Evolutionary conservation across 2,888 invertebrate genomes (phyloP), one percentile per base, ranked within the genome.

Genomic region (Merodon equestris): DNA sequence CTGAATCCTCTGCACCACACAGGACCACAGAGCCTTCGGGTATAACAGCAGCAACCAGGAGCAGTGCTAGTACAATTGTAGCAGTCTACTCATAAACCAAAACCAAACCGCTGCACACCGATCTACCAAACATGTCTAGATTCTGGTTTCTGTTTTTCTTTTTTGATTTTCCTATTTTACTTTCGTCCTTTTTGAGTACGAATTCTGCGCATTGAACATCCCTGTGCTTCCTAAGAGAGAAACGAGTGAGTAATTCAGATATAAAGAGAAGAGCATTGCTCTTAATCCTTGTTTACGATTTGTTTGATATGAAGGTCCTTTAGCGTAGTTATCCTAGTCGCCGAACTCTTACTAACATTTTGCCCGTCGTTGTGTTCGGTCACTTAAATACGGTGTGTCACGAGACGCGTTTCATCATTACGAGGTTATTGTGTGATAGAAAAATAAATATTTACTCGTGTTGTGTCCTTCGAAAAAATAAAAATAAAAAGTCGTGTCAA

Each of bases 331-430:
- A n/a, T 76, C 79, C 79, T 79, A 74, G 63, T 56, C 9, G 14
- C 17, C n/a, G n/a, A 27, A 64, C 68, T 70, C 77, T 79, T 74
- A 79, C 79, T 79, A 54, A 79, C 51, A 74, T 70, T 79, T 60
- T 70, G 74, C 64, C 64, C 57, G 74, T 79, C 68, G 68, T 56
- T 40, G 54, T 45, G 68, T 68, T 64, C 74, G 79, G 79, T 74
- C 74, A 40, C n/a, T 40, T 40, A 3, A 5, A 10, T 7, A 4
- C 27, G 27, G 27, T 27, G 27, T 27, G 27, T 27, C 27, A 63
- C 58, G 58, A 44, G 53, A 57, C 63, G 67, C 67, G 74, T 74
- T 15, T 42, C 53, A 47, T 13, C 27, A 27, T 4, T 7, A 27
- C 27, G 27, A 27, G 27, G 7, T 4, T 27, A 27, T 27, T 27